Percentiles rank a stretch among this genome's conserved stretches.
These are phyloP conservation scores for Schizotus pectinicornis DNA, from an alignment of 2,888 invertebrate genomes.

Conservation along the genomic window DNA sequence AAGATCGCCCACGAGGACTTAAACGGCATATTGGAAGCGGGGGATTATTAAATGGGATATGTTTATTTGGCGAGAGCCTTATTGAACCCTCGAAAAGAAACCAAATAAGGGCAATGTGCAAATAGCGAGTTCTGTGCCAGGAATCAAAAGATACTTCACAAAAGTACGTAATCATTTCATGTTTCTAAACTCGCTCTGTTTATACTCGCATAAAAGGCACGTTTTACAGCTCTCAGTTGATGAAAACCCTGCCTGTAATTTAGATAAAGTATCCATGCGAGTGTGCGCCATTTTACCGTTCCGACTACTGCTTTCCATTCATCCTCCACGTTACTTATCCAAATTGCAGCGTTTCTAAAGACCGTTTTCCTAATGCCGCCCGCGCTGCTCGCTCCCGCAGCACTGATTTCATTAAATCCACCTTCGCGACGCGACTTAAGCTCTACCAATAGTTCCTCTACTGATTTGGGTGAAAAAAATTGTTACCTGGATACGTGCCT, in stretches of 20 bases:
- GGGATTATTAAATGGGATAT: constrained; percentile 41
- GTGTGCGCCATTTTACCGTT: constrained; percentile 38
- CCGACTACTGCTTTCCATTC: constrained; percentile 41
- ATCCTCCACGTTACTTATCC: constrained; percentile 49
- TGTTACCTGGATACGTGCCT: constrained; percentile 99
- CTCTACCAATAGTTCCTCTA: constrained; percentile 22
- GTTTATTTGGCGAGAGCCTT: constrained; percentile 29
- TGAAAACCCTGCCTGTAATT: constrained; percentile 50
- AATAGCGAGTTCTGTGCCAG: constrained; percentile 27
- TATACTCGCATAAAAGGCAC: constrained; percentile 41
- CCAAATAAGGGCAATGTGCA: constrained; percentile 32
- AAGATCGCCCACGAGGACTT: constrained; percentile 48
- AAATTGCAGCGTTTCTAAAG: constrained; percentile 49
- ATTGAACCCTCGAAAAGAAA: constrained; percentile 28
- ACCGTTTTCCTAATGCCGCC: constrained; percentile 9
- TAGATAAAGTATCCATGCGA: constrained; percentile 48
- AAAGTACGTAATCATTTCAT: constrained; percentile 44
- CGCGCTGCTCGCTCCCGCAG: background rate
- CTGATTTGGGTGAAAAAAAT: constrained; percentile 50
- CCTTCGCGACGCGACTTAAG: constrained; percentile 8
- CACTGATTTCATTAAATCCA: no score
- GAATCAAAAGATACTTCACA: constrained; percentile 43
- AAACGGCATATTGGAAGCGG: constrained; percentile 48
- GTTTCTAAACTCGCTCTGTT: constrained; percentile 41
- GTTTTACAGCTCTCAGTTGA: constrained; percentile 46